Percentiles rank a stretch among this genome's conserved stretches.
Conservation (phyloP, 1,140 invertebrate genomes). For the Drosophila tropicalis region DNA sequence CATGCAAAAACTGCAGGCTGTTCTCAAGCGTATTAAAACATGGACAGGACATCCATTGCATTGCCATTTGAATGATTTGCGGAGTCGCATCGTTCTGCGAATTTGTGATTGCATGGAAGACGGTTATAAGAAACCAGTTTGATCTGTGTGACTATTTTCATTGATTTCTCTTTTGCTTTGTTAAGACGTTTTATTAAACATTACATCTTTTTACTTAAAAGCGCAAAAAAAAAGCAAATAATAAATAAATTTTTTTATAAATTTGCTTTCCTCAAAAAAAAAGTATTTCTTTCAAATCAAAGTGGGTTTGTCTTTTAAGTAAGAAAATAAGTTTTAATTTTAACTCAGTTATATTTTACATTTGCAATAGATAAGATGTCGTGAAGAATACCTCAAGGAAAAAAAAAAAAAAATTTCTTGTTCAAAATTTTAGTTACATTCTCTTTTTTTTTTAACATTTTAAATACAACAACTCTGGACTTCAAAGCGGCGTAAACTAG, state of each 20-base stretch:
- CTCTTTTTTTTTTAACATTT: background rate
- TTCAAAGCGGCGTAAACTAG: background rate
- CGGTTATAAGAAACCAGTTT: background rate
- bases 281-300: background rate
- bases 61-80: constrained; percentile 30
- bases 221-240: background rate
- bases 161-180: background rate
- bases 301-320: background rate
- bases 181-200: background rate
- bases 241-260: background rate
- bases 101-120: constrained; percentile 27
- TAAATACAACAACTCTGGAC: background rate
- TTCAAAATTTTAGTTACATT: background rate
- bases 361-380: background rate
- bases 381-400: background rate
- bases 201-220: background rate
- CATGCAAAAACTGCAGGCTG: constrained; percentile 36
- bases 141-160: background rate
- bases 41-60: constrained; percentile 15
- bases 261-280: too few species aligned
- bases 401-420: background rate
- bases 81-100: constrained; percentile 14
- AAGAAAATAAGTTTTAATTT: background rate
- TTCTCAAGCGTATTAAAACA: background rate
- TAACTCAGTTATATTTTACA: background rate